phyloP scores from a whole-genome alignment of 2,113 vertebrate genomes.

The Gulo gulo region DNA sequence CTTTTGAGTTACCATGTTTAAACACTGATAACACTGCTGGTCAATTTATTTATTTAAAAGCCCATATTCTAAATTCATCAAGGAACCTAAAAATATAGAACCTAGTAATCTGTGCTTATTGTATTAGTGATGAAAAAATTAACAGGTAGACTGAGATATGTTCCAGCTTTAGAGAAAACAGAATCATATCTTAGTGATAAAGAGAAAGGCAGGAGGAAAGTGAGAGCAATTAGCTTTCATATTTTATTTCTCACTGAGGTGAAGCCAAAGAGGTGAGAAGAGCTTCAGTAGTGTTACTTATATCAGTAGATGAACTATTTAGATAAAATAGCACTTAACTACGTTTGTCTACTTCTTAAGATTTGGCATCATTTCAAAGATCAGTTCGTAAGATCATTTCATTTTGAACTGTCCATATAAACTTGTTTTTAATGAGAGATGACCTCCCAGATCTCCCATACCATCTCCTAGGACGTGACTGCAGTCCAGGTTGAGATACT shows the following conservation, averaged over 20 bases:
- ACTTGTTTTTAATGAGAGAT: conserved; percentile 17
- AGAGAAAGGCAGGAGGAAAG: neutral
- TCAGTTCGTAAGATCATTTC: neutral
- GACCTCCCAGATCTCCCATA: neutral
- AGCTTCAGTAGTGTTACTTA: neutral
- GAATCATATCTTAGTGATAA: neutral
- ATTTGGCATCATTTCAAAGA: neutral
- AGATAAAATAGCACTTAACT: neutral
- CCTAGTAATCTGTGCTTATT: neutral
- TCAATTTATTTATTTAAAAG: neutral
- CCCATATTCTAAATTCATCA: neutral
- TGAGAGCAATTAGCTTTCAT: neutral
- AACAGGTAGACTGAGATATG: neutral
- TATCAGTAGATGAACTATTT: neutral
- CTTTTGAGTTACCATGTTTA: neutral
- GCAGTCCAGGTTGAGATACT: neutral
- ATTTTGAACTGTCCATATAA: neutral
- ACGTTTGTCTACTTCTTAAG: neutral
- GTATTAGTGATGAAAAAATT: neutral
- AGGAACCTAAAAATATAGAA: neutral
- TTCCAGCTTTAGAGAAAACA: neutral
- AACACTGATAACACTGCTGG: neutral
- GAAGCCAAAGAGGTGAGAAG: neutral
- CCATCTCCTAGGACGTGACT: neutral
- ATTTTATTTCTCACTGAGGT: neutral